These are phyloP conservation scores for Acromyrmex echinatior DNA, from an alignment of 1,140 invertebrate genomes.

Conservation along the genomic window DNA sequence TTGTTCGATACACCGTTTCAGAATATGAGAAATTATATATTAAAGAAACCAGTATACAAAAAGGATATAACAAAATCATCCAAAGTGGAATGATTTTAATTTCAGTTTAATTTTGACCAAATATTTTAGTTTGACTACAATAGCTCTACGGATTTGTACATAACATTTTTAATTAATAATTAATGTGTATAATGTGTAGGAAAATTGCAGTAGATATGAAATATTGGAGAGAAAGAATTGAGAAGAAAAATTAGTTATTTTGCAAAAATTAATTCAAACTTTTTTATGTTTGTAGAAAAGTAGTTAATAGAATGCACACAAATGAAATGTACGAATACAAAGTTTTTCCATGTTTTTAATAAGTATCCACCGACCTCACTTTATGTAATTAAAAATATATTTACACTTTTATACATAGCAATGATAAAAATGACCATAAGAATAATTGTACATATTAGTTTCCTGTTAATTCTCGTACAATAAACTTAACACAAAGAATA, in stretches of 20 bases:
- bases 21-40: conserved; percentile 88
- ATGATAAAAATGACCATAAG: neutral
- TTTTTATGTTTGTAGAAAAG: neutral
- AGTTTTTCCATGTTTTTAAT: neutral
- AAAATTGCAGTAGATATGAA: neutral
- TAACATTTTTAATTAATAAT: conserved; percentile 65
- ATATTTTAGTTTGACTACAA: conserved; percentile 39
- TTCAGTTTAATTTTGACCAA: conserved; percentile 27
- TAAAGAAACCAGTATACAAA: conserved; percentile 72
- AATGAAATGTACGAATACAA: neutral
- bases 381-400: neutral
- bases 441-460: conserved; percentile 49
- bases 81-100: conserved; percentile 77
- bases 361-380: neutral
- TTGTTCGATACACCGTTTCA: conserved; percentile 91
- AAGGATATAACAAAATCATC: conserved; percentile 59
- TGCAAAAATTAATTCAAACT: neutral
- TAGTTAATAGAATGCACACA: neutral
- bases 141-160: conserved; percentile 68
- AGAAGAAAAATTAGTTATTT: neutral
- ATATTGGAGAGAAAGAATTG: neutral
- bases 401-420: neutral
- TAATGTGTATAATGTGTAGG: conserved; percentile 81
- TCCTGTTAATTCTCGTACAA: neutral
- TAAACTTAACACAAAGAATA: conserved; percentile 16